Base-by-base conservation (phyloP, 2,113 vertebrate species). In the Falcunculus frontatus region DNA sequence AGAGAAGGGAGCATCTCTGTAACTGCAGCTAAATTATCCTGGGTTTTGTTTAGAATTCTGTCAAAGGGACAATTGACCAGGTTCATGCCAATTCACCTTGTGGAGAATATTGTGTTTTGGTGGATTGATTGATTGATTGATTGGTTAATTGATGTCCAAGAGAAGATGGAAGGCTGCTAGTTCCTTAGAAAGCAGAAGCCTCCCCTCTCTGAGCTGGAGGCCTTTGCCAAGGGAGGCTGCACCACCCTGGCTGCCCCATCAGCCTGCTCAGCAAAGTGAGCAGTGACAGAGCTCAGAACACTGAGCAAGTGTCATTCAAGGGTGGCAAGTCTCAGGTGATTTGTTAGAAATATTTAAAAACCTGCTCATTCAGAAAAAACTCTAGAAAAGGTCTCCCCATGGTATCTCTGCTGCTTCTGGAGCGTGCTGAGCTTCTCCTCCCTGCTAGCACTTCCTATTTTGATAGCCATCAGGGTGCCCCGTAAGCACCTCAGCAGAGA, bases 401-500 rank as follows among this genome's bases (percentile, higher is more conserved):
- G 39, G 35, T 35, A 47, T 44, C 5, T 7, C 22, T 64, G 12
- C 12, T 74, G 10, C 35, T 86, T 47, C 62, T 91, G 63, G 20
- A 80, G 4, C 53, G 12, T 8, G 19, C 12, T 52, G 78, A 87
- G n/a, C 75, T 86, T 77, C 67, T 91, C 35, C 76, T 93, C 81
- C 44, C 41, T 57, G 3, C 16, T 13, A 52, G 21, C 35, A 16
- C 9, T 22, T 37, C 37, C 32, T 69, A 4, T 86, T 94, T 81
- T 60, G 79, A 70, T 84, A 56, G 73, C 49, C 82, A 16, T 39
- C 82, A 33, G 11, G 1, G 47, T 95, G 85, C 60, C 92, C 92
- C 84, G 25, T 37, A 37, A 86, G 76, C 83, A 95, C 79, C 90
- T 92, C 85, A 94, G 88, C 56, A 86, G 72, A 92, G 60, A 90